Conservation (phyloP, 2,797 vertebrate genomes). For the Thunnus albacares region DNA sequence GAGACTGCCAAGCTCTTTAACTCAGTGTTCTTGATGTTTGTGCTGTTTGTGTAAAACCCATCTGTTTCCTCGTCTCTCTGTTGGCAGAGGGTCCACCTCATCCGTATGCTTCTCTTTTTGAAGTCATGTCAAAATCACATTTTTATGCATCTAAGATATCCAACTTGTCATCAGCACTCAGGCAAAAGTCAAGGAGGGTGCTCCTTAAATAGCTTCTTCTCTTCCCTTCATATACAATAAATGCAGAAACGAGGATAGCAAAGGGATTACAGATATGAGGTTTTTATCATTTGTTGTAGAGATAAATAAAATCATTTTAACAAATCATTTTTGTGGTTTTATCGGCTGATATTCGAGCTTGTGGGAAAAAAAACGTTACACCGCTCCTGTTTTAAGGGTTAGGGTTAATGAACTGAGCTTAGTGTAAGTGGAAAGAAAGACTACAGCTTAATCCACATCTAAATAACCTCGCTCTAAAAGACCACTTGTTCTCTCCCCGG, state of each 20-base stretch:
- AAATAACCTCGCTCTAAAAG: constrained; percentile 52
- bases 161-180: constrained; percentile 83
- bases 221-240: constrained; percentile 60
- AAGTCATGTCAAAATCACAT: constrained; percentile 87
- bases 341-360: constrained; percentile 24
- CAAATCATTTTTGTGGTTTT: background rate
- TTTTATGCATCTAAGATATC: constrained; percentile 84
- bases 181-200: constrained; percentile 78
- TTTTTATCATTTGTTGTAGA: constrained; percentile 32
- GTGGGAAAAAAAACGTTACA: background rate
- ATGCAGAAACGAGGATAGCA: constrained; percentile 37
- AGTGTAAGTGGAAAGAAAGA: constrained; percentile 41
- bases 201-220: constrained; percentile 75
- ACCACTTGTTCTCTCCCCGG: constrained; percentile 47
- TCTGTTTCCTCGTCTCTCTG: constrained; percentile 88
- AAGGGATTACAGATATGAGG: constrained; percentile 41
- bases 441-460: constrained; percentile 52
- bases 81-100: constrained; percentile 89
- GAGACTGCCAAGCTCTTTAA: constrained; percentile 89
- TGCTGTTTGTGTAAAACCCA: constrained; percentile 90
- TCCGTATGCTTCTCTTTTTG: constrained; percentile 89
- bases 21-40: constrained; percentile 90
- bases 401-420: constrained; percentile 53
- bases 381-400: constrained; percentile 29
- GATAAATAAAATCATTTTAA: constrained; percentile 22